Base-by-base conservation (phyloP, 2,888 invertebrate species). In the Branchipolynoe longqiensis region DNA sequence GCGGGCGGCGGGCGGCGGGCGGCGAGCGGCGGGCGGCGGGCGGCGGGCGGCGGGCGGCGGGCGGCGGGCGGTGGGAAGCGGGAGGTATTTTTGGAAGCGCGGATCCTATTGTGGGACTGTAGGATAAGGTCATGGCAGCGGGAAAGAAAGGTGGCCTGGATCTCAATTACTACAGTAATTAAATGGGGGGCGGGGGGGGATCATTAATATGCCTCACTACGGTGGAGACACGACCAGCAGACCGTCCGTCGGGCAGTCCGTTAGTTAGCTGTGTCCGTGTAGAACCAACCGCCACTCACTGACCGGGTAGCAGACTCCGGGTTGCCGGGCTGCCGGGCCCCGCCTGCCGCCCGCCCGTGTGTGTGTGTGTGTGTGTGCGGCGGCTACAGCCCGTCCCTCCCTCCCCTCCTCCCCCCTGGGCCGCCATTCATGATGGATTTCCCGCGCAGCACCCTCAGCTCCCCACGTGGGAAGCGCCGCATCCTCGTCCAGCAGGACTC, bases 401-500 rank as follows among this genome's bases (percentile, higher is more conserved):
- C 18, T 48, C 48, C 18, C 8, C 48, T 18, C 48, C 48, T 48
- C 18, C 28, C n/a, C 14, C 14, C 25, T 31, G 14, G 18, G 6
- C 2, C 14, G 1, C 62, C 62, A 4, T 8, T 25, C 41, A 48
- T 1, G 12, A 78, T 78, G 78, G 78, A 78, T 6, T 25, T 78
- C n/a, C 78, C 78, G 1, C 25, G 78, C 0, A 78, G 78, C 31
- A 41, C 78, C 1, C 48, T 78, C 0, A 78, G 78, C 54, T 78
- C 78, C 31, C 78, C 78, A 48, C 41, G 78, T 8, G 78, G 78
- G 41, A 78, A 78, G 54, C 25, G 78, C 4, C 41, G 78, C 4
- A 78, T 78, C 12, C 78, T 78, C 14, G 78, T 78, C 2, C 78
- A 78, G 28, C 78, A 78, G 48, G 78, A 78, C 25, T 78, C 78